Base-by-base conservation (phyloP, 1,140 invertebrate genomes). In the Cardiocondyla obscurior region DNA sequence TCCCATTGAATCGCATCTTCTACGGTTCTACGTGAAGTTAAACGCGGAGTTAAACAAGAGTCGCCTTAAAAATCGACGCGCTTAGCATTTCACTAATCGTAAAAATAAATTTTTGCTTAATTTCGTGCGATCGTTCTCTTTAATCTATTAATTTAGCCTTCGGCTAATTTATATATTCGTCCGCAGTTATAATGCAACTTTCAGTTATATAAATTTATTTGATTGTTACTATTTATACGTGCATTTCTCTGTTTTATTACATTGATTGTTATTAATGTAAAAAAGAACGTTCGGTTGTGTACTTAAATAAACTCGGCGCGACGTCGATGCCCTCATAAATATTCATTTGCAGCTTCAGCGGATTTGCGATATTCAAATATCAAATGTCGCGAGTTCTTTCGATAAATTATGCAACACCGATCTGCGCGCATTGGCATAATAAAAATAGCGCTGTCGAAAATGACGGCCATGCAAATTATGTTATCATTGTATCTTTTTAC, bases 361-460 rank as follows among this genome's bases (percentile, higher is more conserved):
- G n/a, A 55, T 79, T 67, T 53, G 46, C 33, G 64, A 67, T 22
- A 30, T 64, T 64, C 30, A 36, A 76, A 49, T 76, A 76, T 64
- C 30, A 64, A 76, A 64, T 64, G 53, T 64, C 30, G 30, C 39
- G 39, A 53, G 53, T 62, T 36, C 72, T 77, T 53, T 77, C 25
- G 10, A 79, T 69, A 79, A 79, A 77, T 77, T 79, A 79, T 79
- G 49, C n/a, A 77, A 22, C 22, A 69, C 22, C 8, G 73, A 64
- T 76, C n/a, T 36, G 57, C 42, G 36, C 46, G 16, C 57, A 62
- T 49, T 64, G 58, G 28, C 28, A 76, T 64, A 76, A 76, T 64
- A 46, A 64, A 76, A 64, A 76, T 36, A 14, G 22, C 44, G 6
- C 12, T 74, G 42, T 49, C 14, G 19, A 49, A 64, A 64, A 49